Evolutionary conservation across 2,888 invertebrate species (phyloP).

Genomic region (Fragum whitleyi): DNA sequence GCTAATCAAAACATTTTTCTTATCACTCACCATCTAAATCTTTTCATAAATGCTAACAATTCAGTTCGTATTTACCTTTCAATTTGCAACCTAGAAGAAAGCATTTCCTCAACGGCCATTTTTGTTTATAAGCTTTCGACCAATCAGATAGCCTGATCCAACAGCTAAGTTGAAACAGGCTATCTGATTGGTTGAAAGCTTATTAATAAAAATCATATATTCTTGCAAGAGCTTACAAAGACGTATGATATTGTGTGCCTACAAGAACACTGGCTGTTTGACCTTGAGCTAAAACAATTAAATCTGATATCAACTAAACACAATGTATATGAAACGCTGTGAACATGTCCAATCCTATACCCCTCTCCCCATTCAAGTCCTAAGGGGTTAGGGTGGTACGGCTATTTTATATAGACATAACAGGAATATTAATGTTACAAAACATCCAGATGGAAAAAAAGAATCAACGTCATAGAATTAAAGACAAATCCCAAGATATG

Average conservation of each 20-base stretch:
- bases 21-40: no score
- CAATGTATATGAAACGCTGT: neutral
- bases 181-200: no score
- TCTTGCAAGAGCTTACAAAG: neutral
- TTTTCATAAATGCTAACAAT: no score
- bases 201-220: neutral
- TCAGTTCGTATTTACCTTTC: no score
- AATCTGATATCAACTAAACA: neutral
- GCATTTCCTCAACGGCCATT: no score
- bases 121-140: no score
- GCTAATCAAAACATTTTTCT: no score
- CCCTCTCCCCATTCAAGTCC: neutral
- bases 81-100: no score
- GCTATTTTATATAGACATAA: neutral
- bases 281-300: neutral
- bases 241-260: neutral
- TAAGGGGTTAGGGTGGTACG: neutral
- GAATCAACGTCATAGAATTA: neutral
- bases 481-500: neutral
- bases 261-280: conserved; percentile 16
- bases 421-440: neutral
- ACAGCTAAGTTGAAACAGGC: no score
- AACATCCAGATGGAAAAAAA: neutral
- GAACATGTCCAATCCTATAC: neutral
- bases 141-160: no score